Percentiles rank a stretch among this genome's conserved stretches.
These are phyloP conservation scores for Tetragnatha montana DNA, from an alignment of 2,888 invertebrate genomes.

Conservation along the genomic window DNA sequence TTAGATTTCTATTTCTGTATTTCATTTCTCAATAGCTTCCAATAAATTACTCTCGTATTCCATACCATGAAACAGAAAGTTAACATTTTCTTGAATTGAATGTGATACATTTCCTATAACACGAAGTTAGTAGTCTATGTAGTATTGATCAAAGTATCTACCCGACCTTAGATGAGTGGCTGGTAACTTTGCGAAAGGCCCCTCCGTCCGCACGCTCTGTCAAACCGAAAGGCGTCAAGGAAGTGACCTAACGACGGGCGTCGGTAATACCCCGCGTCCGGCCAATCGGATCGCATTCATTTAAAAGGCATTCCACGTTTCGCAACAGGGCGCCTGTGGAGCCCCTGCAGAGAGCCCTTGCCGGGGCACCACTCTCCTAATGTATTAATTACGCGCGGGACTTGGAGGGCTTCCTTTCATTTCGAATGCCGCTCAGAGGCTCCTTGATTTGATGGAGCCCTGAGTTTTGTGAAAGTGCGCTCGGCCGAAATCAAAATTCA, in stretches of 20 bases:
- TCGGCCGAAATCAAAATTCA: no score
- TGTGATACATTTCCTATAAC: no score
- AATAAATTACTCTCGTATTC: no score
- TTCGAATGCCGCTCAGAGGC: background rate
- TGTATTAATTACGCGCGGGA: background rate
- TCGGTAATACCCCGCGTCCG: conserved; percentile 52
- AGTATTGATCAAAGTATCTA: no score
- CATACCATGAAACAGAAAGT: no score
- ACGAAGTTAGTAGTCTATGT: no score
- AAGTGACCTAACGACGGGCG: conserved; percentile 54
- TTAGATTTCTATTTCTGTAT: no score
- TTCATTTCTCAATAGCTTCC: no score
- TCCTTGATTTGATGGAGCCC: no score
- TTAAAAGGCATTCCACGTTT: conserved; percentile 64
- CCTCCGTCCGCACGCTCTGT: conserved; percentile 39
- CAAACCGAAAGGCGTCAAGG: conserved; percentile 46
- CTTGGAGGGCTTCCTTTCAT: background rate
- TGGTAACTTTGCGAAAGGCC: background rate
- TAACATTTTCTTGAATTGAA: no score
- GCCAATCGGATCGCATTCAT: conserved; percentile 66
- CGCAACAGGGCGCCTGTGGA: conserved; percentile 21
- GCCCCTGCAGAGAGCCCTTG: background rate
- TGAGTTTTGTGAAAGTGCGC: no score
- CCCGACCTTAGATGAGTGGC: no score
- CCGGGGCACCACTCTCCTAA: conserved; percentile 46